Evolutionary conservation across 2,797 vertebrate species (phyloP), one percentile per base, ranked within the genome.

Genomic region (Cirrhinus molitorella): DNA sequence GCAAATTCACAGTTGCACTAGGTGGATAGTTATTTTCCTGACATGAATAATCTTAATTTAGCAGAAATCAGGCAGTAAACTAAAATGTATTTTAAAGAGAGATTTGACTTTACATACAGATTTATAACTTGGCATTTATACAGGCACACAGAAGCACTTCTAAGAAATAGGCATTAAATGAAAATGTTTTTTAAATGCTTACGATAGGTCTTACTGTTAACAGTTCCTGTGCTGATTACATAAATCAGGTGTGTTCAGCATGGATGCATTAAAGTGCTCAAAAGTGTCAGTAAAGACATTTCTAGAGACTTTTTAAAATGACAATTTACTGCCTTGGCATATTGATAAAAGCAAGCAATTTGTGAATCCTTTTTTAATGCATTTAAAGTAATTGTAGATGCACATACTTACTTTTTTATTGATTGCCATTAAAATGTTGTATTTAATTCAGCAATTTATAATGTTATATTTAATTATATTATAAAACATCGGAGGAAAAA

Each of bases 201-300:
- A 3, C 5, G 10, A 21, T 21, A 5, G 0, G 16, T 70, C 43
- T 17, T 17, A 49, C 28, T 5, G 16, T 25, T 3, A 71, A 71
- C 9, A 28, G 28, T 25, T 10, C 0, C 9, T 23, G 10, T 0
- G 2, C 1, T 11, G 1, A 51, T 51, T 5, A 51, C 16, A 12
- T 51, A 17, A 51, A 51, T 5, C 16, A 51, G 47, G 49, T 51
- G 49, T 49, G 6, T 49, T 49, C 53, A 57, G 10, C n/a, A 4
- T n/a, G 21, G 21, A 23, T 57, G 10, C 21, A 23, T 23, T 23
- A 57, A 57, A 23, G 6, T 12, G 55, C 55, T 23, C 2, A 55
- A n/a, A n/a, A 10, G 49, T 19, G 49, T 17, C 16, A 51, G 9
- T 51, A 16, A 51, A 17, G 49, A 1, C 14, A 37, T 6, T n/a